Evolutionary conservation across 2,797 vertebrate genomes (phyloP).

Genomic region (Psittacula echo): DNA sequence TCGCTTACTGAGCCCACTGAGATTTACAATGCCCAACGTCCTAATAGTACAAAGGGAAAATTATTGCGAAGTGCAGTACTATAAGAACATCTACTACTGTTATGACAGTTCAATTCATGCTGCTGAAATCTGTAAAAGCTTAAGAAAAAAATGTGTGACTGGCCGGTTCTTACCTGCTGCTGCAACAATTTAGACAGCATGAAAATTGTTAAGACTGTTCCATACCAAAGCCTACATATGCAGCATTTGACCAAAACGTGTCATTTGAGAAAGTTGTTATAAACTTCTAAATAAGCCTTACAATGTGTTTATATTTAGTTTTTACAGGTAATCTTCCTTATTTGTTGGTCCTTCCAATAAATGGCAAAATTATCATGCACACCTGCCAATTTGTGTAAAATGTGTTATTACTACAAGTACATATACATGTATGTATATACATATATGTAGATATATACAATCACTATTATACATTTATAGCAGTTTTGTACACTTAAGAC

Average conservation of each 20-base stretch:
- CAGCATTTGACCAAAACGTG: background rate
- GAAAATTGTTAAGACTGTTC: background rate
- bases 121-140: background rate
- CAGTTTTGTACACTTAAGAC: background rate
- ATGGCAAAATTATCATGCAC: background rate
- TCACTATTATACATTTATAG: background rate
- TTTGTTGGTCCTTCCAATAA: background rate
- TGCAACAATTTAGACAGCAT: background rate
- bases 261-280: background rate
- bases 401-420: background rate
- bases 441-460: background rate
- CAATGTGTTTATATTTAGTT: background rate
- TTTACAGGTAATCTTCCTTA: background rate
- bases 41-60: background rate
- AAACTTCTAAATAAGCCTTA: background rate
- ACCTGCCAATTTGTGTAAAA: background rate
- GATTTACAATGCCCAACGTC: background rate
- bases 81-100: background rate
- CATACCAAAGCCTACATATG: background rate
- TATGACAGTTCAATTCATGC: background rate
- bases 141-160: background rate
- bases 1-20: background rate
- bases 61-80: background rate
- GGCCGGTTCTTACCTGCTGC: background rate
- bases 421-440: background rate